Percentiles rank a stretch among this genome's conserved stretches.
phyloP scores from a whole-genome alignment of 2,113 vertebrate genomes.

The Gasterosteus aculeatus region DNA sequence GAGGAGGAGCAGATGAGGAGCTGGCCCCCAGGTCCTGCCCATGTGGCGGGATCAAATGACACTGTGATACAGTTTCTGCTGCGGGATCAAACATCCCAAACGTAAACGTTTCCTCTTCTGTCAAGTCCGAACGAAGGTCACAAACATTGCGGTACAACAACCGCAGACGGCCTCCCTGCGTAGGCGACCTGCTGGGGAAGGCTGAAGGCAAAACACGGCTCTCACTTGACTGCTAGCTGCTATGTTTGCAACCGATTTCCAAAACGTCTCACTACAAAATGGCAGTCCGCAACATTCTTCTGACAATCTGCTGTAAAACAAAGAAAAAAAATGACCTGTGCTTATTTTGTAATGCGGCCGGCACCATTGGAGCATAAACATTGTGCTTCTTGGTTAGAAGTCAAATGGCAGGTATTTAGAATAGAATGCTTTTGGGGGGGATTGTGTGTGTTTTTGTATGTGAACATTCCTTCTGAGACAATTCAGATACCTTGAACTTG shows the following conservation, averaged over 20 bases:
- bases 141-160: background rate
- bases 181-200: background rate
- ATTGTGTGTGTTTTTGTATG: background rate
- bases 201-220: background rate
- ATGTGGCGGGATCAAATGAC: no score
- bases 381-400: background rate
- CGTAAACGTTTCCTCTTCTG: background rate
- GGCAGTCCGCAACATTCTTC: background rate
- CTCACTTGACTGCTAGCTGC: background rate
- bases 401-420: background rate
- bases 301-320: background rate
- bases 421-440: background rate
- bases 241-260: background rate
- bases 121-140: slow-evolving; percentile 1
- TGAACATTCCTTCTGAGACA: background rate
- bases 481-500: background rate
- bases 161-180: background rate
- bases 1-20: background rate
- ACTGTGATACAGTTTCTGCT: no score
- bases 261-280: background rate
- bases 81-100: background rate
- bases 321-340: background rate
- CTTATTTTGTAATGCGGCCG: background rate
- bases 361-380: background rate
- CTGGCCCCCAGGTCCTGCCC: background rate